Conservation (phyloP, 1,140 invertebrate genomes). For the Nebria ingens region DNA sequence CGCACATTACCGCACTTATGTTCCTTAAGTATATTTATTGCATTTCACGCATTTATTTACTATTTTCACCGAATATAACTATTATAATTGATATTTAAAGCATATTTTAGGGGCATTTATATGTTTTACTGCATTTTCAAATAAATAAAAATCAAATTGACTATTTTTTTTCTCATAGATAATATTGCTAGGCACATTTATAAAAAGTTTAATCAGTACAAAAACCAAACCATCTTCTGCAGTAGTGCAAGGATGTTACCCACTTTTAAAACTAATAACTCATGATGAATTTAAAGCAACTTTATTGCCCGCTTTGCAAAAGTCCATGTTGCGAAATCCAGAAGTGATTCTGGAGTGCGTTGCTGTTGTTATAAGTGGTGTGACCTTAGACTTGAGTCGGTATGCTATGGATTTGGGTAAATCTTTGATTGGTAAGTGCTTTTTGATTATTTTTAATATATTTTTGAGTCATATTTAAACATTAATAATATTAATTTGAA, state of each 20-base stretch:
- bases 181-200: slow-evolving; percentile 60
- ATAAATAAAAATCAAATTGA: too few species aligned
- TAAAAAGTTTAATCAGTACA: slow-evolving; percentile 70
- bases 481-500: slow-evolving; percentile 3
- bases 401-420: slow-evolving; percentile 74
- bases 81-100: too few species aligned
- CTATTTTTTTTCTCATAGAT: slow-evolving; percentile 40
- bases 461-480: slow-evolving; percentile 9
- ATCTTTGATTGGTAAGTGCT: slow-evolving; percentile 56
- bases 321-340: slow-evolving; percentile 86
- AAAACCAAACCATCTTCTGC: slow-evolving; percentile 63
- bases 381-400: slow-evolving; percentile 69
- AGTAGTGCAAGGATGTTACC: slow-evolving; percentile 51
- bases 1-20: too few species aligned
- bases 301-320: slow-evolving; percentile 77
- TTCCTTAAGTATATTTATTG: too few species aligned
- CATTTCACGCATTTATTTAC: too few species aligned
- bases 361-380: slow-evolving; percentile 55
- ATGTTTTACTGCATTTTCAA: too few species aligned
- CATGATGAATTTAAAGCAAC: slow-evolving; percentile 64
- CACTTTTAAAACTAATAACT: slow-evolving; percentile 51
- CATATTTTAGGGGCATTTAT: too few species aligned
- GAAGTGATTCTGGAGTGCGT: slow-evolving; percentile 81
- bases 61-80: too few species aligned
- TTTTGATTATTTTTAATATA: slow-evolving; percentile 10